Evolutionary conservation across 2,888 invertebrate genomes (phyloP).

Genomic region (Pyrgus malvae): DNA sequence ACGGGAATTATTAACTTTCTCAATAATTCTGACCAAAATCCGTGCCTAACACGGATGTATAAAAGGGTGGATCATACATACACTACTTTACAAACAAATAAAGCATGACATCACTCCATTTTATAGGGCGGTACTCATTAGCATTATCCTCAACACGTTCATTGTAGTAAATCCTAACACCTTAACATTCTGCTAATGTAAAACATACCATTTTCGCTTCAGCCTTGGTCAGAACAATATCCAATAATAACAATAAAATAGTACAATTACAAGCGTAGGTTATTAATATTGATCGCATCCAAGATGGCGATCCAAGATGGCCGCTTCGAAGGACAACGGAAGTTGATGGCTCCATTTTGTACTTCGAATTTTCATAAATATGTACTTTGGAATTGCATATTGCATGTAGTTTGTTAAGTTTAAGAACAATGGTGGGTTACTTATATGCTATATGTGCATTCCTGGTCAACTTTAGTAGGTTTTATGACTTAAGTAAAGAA

Average conservation of each 20-base stretch:
- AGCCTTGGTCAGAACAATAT: conserved; percentile 73
- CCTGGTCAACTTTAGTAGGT: too few species aligned
- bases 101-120: not conserved
- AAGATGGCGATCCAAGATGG: conserved; percentile 43
- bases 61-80: too few species aligned
- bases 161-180: conserved; percentile 40
- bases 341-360: conserved; percentile 40
- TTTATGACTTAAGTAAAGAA: too few species aligned
- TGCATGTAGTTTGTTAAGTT: not conserved
- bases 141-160: conserved; percentile 40
- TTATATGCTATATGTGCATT: too few species aligned
- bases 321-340: conserved; percentile 43
- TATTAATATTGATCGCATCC: conserved; percentile 49
- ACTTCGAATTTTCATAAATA: conserved; percentile 37
- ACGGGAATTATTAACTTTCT: too few species aligned
- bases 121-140: conserved; percentile 32
- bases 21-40: too few species aligned
- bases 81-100: too few species aligned
- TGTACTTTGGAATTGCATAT: conserved; percentile 4
- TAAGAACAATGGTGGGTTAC: too few species aligned
- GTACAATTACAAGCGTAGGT: conserved; percentile 49
- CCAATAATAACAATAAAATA: conserved; percentile 74
- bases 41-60: too few species aligned
- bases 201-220: conserved; percentile 61
- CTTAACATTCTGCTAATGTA: conserved; percentile 47